Base-by-base conservation (phyloP, 2,888 invertebrate genomes). In the Gnatocerus cornutus region DNA sequence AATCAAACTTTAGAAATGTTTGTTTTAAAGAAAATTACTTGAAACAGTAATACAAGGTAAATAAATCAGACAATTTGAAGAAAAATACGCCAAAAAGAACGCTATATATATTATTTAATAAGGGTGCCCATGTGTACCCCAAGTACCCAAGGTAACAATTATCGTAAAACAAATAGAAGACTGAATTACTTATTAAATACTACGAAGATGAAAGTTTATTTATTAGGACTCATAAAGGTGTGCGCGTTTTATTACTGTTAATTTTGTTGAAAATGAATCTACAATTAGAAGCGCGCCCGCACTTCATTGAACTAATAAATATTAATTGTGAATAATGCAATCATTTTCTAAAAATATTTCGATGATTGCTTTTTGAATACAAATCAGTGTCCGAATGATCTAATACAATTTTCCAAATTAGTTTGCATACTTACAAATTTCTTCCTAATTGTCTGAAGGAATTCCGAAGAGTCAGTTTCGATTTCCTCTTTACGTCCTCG, bases 401-500 rank as follows among this genome's bases (percentile, higher is more conserved):
- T 33, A 33, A 1, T 33, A 7, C n/a, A 33, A 6, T 9, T 33
- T 33, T 33, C 1, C 33, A 33, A 33, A n/a, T 33, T 33, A 33
- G 7, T 2, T 33, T 33, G 1, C 16, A 56, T 37, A 61, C 74
- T 73, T 67, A 74, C 74, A 73, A 43, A 8, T 64, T 50, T 41
- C 33, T 48, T 8, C 30, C 56, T 7, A 69, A 30, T 30, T 69
- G 58, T 16, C 46, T 48, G 29, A 69, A 69, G 21, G 69, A 69
- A 16, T 64, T 37, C 29, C 52, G 29, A 13, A 69, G 43, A 29
- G 43, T 56, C 4, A 48, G n/a, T 41, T 59, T 55, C 0, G 21
- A n/a, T 56, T 55, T 62, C 8, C 39, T 46, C 21, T 62, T 68
- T 7, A 16, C 1, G 8, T 90, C 91, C 76, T 92, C 92, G 73